Percentiles rank a stretch among this genome's conserved stretches.
phyloP scores from a whole-genome alignment of 2,888 invertebrate species.

The Flexamia atlantica region DNA sequence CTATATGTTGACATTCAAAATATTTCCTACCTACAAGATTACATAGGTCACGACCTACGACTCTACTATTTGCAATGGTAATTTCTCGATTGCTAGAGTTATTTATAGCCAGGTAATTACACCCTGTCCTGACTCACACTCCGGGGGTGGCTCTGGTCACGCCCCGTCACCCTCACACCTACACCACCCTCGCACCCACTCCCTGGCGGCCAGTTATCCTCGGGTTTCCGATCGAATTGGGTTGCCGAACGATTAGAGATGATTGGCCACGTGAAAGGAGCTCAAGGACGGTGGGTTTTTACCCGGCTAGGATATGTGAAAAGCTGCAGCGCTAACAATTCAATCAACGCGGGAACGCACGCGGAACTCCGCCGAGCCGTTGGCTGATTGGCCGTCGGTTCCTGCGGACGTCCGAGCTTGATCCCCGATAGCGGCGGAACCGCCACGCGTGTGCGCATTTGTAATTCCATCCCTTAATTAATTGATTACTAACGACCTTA shows the following conservation, averaged over 20 bases:
- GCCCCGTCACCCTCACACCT: no score
- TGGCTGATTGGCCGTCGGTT: neutral
- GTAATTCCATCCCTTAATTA: neutral
- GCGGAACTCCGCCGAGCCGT: slow-evolving; percentile 2
- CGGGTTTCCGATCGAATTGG: slow-evolving; percentile 35
- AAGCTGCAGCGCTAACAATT: slow-evolving; percentile 31
- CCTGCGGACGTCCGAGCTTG: neutral
- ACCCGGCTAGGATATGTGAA: slow-evolving; percentile 32
- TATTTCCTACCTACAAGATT: no score
- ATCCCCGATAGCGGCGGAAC: neutral
- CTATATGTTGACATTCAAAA: no score
- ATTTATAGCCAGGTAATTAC: no score
- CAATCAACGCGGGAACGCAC: slow-evolving; percentile 18
- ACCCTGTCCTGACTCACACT: no score
- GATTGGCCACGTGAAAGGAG: slow-evolving; percentile 43
- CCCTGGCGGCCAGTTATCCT: neutral
- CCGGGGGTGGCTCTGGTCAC: no score
- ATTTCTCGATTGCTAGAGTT: no score
- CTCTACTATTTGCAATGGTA: no score
- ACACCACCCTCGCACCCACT: neutral
- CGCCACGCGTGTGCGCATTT: neutral
- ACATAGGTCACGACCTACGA: no score
- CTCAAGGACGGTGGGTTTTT: slow-evolving; percentile 47
- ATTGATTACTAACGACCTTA: no score
- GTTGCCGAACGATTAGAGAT: slow-evolving; percentile 45